Conservation (phyloP, 1,140 invertebrate genomes). For the Scaptomyza graminum region DNA sequence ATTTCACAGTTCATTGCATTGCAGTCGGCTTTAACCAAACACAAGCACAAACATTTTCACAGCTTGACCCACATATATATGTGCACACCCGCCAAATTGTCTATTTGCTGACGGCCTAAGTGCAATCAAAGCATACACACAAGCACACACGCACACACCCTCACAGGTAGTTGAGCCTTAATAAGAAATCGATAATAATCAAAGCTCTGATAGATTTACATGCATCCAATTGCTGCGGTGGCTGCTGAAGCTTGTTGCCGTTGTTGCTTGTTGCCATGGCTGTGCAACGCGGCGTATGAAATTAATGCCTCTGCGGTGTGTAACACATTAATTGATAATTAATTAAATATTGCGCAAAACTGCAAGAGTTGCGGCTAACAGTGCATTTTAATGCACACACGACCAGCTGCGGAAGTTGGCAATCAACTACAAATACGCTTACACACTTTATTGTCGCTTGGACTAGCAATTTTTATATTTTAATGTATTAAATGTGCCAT, state of each 20-base stretch:
- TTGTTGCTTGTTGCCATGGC: constrained; percentile 24
- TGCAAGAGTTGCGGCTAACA: constrained; percentile 62
- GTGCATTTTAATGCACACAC: constrained; percentile 48
- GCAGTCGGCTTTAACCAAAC: neutral
- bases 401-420: constrained; percentile 23
- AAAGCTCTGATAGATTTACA: constrained; percentile 58
- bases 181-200: constrained; percentile 75
- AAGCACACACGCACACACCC: neutral
- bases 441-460: neutral
- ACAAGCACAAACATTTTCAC: constrained; percentile 15
- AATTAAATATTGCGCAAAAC: constrained; percentile 78
- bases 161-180: constrained; percentile 40
- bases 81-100: constrained; percentile 18
- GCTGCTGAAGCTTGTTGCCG: constrained; percentile 19
- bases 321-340: constrained; percentile 81
- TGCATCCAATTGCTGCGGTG: constrained; percentile 29
- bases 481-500: neutral
- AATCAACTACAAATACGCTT: constrained; percentile 38
- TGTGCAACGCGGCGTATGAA: constrained; percentile 76
- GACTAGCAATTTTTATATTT: neutral
- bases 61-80: constrained; percentile 60
- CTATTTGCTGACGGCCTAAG: constrained; percentile 22
- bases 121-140: constrained; percentile 9
- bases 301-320: constrained; percentile 77
- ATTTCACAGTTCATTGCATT: neutral